Conservation (phyloP, 2,797 vertebrate genomes). For the Anas bahamensis region DNA sequence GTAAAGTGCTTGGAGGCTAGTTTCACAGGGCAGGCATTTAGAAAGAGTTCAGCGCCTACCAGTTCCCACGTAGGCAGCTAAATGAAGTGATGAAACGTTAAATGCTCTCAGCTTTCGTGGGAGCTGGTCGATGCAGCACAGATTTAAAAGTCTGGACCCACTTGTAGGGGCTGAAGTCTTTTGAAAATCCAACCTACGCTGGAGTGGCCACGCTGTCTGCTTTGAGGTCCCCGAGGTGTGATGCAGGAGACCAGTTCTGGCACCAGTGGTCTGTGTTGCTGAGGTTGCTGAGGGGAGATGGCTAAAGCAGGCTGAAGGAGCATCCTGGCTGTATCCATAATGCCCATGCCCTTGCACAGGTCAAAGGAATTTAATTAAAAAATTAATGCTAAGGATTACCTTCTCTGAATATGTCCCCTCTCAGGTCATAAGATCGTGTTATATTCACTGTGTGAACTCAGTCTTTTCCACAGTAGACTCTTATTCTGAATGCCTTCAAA, state of each 20-base stretch:
- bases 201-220: not conserved
- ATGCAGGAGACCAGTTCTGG: not conserved
- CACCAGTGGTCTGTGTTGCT: not conserved
- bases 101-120: not conserved
- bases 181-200: not conserved
- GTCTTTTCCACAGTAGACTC: not conserved
- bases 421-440: not conserved
- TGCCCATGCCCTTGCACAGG: not conserved
- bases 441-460: not conserved
- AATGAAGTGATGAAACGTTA: slow-evolving; percentile 64
- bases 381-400: not conserved
- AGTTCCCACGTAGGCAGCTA: slow-evolving; percentile 38
- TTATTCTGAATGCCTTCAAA: slow-evolving; percentile 18
- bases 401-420: not conserved
- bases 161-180: not conserved
- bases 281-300: not conserved
- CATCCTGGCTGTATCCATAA: not conserved
- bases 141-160: not conserved
- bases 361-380: not conserved
- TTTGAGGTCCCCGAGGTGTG: not conserved
- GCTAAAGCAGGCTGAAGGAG: not conserved
- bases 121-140: not conserved
- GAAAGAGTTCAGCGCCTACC: slow-evolving; percentile 16
- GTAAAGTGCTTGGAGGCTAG: not conserved
- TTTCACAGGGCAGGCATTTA: not conserved